Evolutionary conservation across 2,888 invertebrate genomes (phyloP).

Genomic region (Salticus scenicus): DNA sequence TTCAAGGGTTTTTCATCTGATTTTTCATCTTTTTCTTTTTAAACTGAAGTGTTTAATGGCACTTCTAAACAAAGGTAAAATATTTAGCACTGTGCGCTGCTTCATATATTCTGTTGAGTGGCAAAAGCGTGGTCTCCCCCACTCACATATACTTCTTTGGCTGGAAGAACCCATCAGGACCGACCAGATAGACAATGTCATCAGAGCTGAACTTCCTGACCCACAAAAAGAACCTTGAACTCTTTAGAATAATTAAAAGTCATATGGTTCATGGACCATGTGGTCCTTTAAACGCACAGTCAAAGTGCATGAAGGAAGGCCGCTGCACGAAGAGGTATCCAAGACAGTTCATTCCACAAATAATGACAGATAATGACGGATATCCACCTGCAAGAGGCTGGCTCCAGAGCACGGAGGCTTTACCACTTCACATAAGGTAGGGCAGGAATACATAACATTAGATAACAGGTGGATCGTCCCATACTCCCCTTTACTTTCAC

Average conservation of each 20-base stretch:
- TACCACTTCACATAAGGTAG: no score
- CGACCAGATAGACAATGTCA: conserved; percentile 9
- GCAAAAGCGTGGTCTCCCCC: not conserved
- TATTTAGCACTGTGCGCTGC: conserved; percentile 71
- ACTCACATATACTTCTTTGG: not conserved
- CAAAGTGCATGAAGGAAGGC: conserved; percentile 55
- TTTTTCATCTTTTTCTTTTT: no score
- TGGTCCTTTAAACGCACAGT: conserved; percentile 11
- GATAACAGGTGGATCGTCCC: no score
- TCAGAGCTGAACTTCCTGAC: not conserved
- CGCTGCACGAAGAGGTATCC: conserved; percentile 58
- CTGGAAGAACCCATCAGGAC: conserved; percentile 41
- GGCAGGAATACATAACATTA: no score
- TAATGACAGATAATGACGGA: conserved; percentile 48
- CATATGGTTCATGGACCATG: not conserved
- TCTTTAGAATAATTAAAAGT: conserved; percentile 74
- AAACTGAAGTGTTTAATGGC: conserved; percentile 72
- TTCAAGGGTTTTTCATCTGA: not conserved
- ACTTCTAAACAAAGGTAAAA: conserved; percentile 68
- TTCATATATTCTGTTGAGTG: not conserved
- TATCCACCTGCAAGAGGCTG: no score
- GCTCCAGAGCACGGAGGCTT: no score
- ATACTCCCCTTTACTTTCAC: no score
- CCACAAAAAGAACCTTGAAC: conserved; percentile 71
- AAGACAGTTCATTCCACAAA: conserved; percentile 66